phyloP scores from a whole-genome alignment of 2,797 vertebrate genomes.

The Sebastes aleutianus region DNA sequence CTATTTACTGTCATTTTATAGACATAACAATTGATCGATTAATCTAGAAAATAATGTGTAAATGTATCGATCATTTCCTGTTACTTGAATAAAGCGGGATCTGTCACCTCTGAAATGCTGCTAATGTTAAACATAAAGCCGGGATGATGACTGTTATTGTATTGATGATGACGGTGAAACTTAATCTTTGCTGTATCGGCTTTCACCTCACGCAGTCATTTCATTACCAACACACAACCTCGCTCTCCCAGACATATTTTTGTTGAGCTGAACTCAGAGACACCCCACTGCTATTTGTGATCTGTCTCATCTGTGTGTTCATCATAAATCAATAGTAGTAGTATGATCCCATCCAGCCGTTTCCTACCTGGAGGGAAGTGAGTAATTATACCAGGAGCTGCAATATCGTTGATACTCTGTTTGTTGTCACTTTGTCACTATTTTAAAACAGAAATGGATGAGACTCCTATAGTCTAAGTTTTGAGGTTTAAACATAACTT shows the following conservation, averaged over 20 bases:
- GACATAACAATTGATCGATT: background rate
- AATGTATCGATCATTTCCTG: background rate
- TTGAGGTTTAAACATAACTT: background rate
- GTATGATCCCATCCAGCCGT: constrained; percentile 3
- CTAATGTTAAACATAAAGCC: constrained; percentile 11
- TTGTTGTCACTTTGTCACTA: background rate
- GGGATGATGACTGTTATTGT: constrained; percentile 3
- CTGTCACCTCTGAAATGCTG: background rate
- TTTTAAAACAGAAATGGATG: background rate
- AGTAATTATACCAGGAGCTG: background rate
- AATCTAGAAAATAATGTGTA: background rate
- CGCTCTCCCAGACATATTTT: constrained; percentile 40
- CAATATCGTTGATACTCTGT: background rate
- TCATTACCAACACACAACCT: constrained; percentile 22
- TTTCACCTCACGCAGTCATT: constrained; percentile 32
- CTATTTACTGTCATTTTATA: background rate
- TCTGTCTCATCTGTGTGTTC: constrained; percentile 15
- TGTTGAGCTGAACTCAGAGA: constrained; percentile 6
- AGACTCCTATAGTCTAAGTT: background rate
- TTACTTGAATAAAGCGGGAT: background rate
- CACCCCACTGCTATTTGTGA: too few species aligned
- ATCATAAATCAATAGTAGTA: constrained; percentile 21
- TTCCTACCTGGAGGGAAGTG: constrained; percentile 17
- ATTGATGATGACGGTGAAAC: constrained; percentile 48
- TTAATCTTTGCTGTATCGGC: constrained; percentile 32